These are phyloP conservation scores for Anhinga rufa DNA, from an alignment of 2,113 vertebrate species.

Conservation along the genomic window DNA sequence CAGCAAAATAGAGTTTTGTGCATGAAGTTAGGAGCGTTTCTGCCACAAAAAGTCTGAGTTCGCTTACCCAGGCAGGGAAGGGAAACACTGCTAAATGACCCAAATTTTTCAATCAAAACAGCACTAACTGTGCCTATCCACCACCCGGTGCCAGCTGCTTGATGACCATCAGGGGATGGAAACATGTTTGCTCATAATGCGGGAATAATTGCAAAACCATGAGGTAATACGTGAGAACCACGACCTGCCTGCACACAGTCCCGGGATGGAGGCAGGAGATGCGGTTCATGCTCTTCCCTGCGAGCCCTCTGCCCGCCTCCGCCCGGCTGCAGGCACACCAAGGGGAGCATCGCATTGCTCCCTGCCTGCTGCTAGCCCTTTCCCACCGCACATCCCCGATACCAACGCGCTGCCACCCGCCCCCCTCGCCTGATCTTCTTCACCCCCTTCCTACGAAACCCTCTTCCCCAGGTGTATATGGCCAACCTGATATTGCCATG, in stretches of 20 bases:
- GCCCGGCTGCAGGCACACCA: not conserved
- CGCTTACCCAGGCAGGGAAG: not conserved
- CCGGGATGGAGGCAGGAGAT: not conserved
- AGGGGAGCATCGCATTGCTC: not conserved
- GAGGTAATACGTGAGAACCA: not conserved
- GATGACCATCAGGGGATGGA: not conserved
- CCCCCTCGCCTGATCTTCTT: not conserved
- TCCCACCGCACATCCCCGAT: not conserved
- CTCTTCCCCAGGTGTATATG: not conserved
- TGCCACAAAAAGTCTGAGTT: not conserved
- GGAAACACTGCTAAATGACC: not conserved
- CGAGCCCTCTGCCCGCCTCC: not conserved
- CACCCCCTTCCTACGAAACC: not conserved
- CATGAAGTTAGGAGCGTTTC: not conserved
- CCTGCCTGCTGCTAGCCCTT: not conserved
- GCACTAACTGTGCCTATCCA: not conserved
- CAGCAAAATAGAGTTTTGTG: not conserved
- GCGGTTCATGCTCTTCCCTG: not conserved
- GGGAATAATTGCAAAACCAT: not conserved
- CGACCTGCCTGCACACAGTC: not conserved
- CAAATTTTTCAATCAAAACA: not conserved
- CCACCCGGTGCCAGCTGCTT: not conserved
- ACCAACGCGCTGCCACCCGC: rapidly evolving
- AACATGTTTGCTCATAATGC: not conserved
- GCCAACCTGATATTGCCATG: not conserved